Base-by-base conservation (phyloP, 2,888 invertebrate genomes). In the Congeria kusceri region DNA sequence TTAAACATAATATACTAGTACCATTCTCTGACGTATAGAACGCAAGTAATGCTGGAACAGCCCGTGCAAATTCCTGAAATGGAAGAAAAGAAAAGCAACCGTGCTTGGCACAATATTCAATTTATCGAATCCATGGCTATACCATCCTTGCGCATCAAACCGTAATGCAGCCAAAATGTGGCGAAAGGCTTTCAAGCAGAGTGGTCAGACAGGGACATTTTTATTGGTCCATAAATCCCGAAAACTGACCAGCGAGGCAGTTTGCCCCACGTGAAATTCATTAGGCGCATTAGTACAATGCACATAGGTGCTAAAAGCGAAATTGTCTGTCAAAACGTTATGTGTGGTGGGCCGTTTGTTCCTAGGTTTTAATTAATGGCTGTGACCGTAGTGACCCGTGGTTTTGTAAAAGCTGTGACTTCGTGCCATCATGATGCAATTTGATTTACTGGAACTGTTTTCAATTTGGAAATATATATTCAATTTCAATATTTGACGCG, bases 261-360 rank as follows among this genome's bases (percentile, higher is more conserved):
- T 49, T 59, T 59, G 61, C 67, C 74, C 58, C 79, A 79, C 79
- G 66, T 74, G 79, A 63, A 79, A 74, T 79, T 79, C 79, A 79
- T 79, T 79, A 79, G 47, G 58, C 29, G 74, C 62, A 79, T 79
- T 74, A 79, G 79, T 32, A 57, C 47, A 20, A 47, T 47, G 47
- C 49, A 46, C 3, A 70, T 59, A 70, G 61, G 79, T 79, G 79
- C 65, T 69, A 66, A 73, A 79, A 58, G 32, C 49, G 64, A 69
- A 62, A 58, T 66, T 20, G 59, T 59, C 77, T 73, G 77, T 77
- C 77, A 77, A 61, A 58, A 44, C 67, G 20, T 28, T 76, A 49
- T 53, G 53, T 53, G 53, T 53, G 76, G 76, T 65, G 69, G 76
- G 46, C 39, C 23, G 63, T 49, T 58, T 15, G 57, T 53, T 61